A percentile compares a stretch with the other conserved stretches of the same genome.
These are phyloP conservation scores for Agapostemon virescens DNA, from an alignment of 2,888 invertebrate genomes.

Conservation along the genomic window DNA sequence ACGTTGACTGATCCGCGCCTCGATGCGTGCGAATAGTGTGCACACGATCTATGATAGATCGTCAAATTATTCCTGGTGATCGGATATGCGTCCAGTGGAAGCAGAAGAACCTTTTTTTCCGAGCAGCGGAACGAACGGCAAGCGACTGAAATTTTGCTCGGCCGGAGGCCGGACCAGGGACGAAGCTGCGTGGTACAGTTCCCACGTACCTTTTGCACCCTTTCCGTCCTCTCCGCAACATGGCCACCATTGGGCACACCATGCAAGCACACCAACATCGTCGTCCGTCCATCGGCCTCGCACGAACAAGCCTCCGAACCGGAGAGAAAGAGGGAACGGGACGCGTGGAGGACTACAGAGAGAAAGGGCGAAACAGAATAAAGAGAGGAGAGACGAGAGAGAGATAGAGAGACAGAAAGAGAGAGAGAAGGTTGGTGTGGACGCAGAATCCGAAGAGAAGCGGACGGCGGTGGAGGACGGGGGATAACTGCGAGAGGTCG, in stretches of 20 bases:
- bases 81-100: not conserved
- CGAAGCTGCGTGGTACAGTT: slow-evolving; percentile 73
- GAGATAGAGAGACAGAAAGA: not conserved
- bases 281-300: slow-evolving; percentile 56
- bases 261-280: slow-evolving; percentile 46
- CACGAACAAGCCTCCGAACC: slow-evolving; percentile 47
- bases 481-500: slow-evolving; percentile 8
- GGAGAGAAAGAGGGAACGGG: slow-evolving; percentile 8
- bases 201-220: slow-evolving; percentile 74
- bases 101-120: not conserved
- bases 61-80: slow-evolving; percentile 11
- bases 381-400: not conserved
- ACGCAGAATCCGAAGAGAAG: slow-evolving; percentile 40
- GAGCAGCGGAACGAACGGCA: slow-evolving; percentile 26
- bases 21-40: not conserved
- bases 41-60: not conserved
- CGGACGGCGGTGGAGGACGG: slow-evolving; percentile 2
- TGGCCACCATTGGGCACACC: slow-evolving; percentile 48
- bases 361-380: not conserved
- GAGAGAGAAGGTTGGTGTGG: slow-evolving; percentile 9
- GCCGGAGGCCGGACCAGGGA: slow-evolving; percentile 38
- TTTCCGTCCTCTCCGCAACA: slow-evolving; percentile 44
- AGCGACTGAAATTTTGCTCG: slow-evolving; percentile 52
- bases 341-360: not conserved
- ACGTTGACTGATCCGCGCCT: not conserved